A percentile compares a stretch with the other conserved stretches of the same genome.
phyloP scores from a whole-genome alignment of 2,888 invertebrate genomes.

The Strigamia maritima region DNA sequence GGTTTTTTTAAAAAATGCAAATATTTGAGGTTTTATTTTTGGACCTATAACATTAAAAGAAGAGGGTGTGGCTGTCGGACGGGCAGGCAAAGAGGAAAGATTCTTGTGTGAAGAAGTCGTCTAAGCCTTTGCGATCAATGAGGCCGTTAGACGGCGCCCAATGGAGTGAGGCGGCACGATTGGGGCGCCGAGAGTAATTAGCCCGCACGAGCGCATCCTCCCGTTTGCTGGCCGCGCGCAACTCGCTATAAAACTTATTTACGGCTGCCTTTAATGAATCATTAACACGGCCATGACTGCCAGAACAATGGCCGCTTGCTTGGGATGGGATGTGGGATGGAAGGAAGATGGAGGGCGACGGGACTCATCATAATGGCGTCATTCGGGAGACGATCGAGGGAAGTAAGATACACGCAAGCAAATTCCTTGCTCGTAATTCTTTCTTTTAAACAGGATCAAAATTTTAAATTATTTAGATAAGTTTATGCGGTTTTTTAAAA shows the following conservation, averaged over 20 bases:
- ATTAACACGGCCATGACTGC: constrained; percentile 39
- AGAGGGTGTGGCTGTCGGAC: constrained; percentile 16
- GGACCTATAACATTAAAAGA: constrained; percentile 9
- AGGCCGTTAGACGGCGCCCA: constrained; percentile 31
- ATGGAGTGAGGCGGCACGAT: constrained; percentile 38
- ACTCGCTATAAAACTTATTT: constrained; percentile 38
- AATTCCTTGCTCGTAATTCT: constrained; percentile 10
- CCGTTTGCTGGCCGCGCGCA: constrained; percentile 37
- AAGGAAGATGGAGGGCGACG: constrained; percentile 10
- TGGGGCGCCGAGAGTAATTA: constrained; percentile 37
- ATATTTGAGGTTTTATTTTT: constrained; percentile 38
- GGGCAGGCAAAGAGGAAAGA: neutral
- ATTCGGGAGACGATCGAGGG: constrained; percentile 1
- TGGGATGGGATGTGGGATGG: constrained; percentile 10
- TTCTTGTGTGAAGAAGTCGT: constrained; percentile 3
- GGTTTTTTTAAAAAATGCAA: constrained; percentile 31
- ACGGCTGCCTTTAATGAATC: constrained; percentile 38
- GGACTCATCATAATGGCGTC: constrained; percentile 15
- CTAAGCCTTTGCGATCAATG: constrained; percentile 35
- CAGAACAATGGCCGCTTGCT: constrained; percentile 31
- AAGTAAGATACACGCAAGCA: constrained; percentile 10
- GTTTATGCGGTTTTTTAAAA: neutral
- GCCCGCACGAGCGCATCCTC: constrained; percentile 36
- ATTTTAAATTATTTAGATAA: constrained; percentile 3
- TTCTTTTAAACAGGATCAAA: constrained; percentile 5